phyloP scores from a whole-genome alignment of 2,888 invertebrate genomes.

The Podotricha telesiphe region DNA sequence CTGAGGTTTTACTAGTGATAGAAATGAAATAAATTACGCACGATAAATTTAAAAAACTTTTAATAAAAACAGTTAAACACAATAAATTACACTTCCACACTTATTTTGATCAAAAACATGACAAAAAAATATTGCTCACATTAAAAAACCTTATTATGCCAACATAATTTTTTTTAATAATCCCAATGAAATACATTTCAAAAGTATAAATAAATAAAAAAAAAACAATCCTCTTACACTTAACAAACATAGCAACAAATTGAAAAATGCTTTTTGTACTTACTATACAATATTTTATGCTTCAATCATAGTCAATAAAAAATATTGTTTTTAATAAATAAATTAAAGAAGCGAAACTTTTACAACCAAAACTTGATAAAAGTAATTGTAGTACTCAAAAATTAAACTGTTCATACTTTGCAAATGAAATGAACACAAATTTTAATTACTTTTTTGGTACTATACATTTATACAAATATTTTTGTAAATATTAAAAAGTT shows the following conservation, averaged over 20 bases:
- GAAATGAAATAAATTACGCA: background rate
- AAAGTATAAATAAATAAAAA: constrained; percentile 5
- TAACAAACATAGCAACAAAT: background rate
- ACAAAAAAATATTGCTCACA: constrained; percentile 6
- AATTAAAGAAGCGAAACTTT: too few relatives aligned
- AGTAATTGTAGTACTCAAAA: too few relatives aligned
- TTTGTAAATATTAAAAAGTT: too few relatives aligned
- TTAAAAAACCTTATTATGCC: background rate
- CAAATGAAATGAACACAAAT: too few relatives aligned
- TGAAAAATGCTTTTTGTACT: constrained; percentile 13
- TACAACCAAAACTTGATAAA: too few relatives aligned
- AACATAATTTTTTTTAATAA: background rate
- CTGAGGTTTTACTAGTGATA: background rate
- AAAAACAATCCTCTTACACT: constrained; percentile 15
- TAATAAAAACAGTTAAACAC: constrained; percentile 50
- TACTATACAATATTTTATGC: background rate
- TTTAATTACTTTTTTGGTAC: too few relatives aligned
- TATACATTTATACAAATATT: too few relatives aligned
- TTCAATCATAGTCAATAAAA: background rate
- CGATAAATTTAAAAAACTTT: constrained; percentile 26
- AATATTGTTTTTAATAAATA: too few relatives aligned
- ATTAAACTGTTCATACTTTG: too few relatives aligned
- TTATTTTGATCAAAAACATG: constrained; percentile 31
- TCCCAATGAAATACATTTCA: background rate
- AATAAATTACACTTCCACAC: constrained; percentile 38